Evolutionary conservation across 2,113 vertebrate genomes (phyloP).

Genomic region (Clinocottus analis): DNA sequence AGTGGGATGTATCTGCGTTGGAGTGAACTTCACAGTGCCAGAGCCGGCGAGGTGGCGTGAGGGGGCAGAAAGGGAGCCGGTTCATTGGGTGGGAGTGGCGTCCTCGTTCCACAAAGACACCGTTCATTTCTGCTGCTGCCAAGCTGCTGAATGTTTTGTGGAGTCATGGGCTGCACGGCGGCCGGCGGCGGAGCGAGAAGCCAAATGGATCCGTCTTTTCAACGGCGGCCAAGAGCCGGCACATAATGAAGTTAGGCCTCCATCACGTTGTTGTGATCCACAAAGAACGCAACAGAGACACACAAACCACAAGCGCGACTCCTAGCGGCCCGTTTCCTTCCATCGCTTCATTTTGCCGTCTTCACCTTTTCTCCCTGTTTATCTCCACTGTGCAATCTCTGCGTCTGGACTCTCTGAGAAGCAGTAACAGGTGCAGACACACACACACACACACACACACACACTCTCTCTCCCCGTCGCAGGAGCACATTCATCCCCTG

Average conservation of each 20-base stretch:
- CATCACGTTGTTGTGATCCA: constrained; percentile 72
- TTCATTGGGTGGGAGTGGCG: constrained; percentile 65
- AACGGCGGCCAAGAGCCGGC: constrained; percentile 71
- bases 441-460: constrained; percentile 14
- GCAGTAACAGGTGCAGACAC: constrained; percentile 55
- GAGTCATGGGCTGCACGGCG: constrained; percentile 71
- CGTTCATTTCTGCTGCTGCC: constrained; percentile 69
- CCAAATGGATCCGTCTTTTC: constrained; percentile 73
- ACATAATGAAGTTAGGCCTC: constrained; percentile 74
- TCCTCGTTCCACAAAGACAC: constrained; percentile 67
- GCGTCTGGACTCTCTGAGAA: constrained; percentile 33
- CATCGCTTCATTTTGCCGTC: constrained; percentile 8
- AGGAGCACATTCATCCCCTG: constrained; percentile 62
- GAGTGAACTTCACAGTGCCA: constrained; percentile 63
- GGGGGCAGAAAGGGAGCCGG: constrained; percentile 74
- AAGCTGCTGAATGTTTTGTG: constrained; percentile 78
- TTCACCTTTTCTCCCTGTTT: constrained; percentile 11
- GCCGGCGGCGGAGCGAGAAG: constrained; percentile 53
- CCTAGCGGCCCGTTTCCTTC: neutral
- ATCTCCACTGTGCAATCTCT: neutral
- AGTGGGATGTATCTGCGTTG: constrained; percentile 34
- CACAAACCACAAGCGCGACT: constrained; percentile 19
- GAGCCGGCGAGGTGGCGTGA: constrained; percentile 59
- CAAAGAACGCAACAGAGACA: constrained; percentile 58
- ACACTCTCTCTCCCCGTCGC: too few species aligned